phyloP scores from a whole-genome alignment of 2,113 vertebrate genomes.

The Alectura lathami region DNA sequence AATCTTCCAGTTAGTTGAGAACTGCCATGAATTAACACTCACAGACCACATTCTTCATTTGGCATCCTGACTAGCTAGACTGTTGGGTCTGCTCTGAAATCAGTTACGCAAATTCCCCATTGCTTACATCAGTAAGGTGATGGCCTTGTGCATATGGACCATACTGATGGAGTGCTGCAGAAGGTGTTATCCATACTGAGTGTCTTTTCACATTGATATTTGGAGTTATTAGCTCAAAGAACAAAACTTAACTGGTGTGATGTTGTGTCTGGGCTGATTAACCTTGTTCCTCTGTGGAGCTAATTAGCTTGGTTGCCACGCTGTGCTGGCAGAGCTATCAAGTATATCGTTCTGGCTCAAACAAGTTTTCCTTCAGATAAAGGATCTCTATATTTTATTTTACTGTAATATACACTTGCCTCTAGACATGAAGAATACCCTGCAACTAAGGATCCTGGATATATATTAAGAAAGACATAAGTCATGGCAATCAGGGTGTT shows the following conservation, averaged over 20 bases:
- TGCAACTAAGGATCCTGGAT: not conserved
- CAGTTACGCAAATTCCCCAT: not conserved
- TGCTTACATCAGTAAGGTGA: not conserved
- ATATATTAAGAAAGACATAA: not conserved
- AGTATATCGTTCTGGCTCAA: not conserved
- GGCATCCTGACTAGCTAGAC: not conserved
- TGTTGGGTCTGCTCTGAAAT: constrained; percentile 1
- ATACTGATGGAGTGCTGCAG: not conserved
- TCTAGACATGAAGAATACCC: not conserved
- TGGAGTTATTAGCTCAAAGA: not conserved
- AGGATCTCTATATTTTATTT: not conserved
- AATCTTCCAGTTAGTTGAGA: not conserved
- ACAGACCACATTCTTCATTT: not conserved
- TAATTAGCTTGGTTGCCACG: not conserved
- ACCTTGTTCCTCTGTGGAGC: not conserved
- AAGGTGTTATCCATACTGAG: not conserved
- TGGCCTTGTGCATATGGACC: not conserved
- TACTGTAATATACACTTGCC: accelerated
- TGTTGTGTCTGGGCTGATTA: not conserved
- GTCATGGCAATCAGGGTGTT: not conserved
- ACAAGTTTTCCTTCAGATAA: not conserved
- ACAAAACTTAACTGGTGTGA: not conserved
- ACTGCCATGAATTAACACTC: not conserved
- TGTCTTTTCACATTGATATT: not conserved
- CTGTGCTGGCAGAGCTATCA: not conserved